Evolutionary conservation across 2,888 invertebrate genomes (phyloP).

Genomic region (Pteria penguin): DNA sequence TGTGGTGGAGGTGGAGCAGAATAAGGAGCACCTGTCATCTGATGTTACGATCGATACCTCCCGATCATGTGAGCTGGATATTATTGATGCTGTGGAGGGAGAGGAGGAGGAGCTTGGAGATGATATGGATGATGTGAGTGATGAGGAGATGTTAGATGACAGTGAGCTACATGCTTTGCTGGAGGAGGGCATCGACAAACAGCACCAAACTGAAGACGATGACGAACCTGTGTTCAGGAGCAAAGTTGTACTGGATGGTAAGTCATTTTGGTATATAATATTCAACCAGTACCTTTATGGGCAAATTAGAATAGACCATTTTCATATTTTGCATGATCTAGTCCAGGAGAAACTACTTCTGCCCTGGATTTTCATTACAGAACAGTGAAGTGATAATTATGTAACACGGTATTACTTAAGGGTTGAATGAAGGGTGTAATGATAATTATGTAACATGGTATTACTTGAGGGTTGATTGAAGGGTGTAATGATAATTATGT

Average conservation of each 20-base stretch:
- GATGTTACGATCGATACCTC: constrained; percentile 1
- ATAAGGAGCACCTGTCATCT: neutral
- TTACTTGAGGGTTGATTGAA: too few relatives aligned
- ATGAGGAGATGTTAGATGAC: constrained; percentile 63
- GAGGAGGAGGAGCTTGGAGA: constrained; percentile 33
- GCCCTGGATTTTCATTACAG: too few relatives aligned
- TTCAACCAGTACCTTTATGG: too few relatives aligned
- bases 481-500: too few relatives aligned
- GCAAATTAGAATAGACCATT: too few relatives aligned
- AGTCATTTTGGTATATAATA: too few relatives aligned
- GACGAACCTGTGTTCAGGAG: constrained; percentile 59
- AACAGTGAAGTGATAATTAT: too few relatives aligned
- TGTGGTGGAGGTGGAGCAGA: neutral
- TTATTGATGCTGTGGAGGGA: constrained; percentile 57
- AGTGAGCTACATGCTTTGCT: constrained; percentile 69
- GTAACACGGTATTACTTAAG: too few relatives aligned
- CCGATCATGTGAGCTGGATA: constrained; percentile 63
- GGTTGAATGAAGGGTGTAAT: too few relatives aligned
- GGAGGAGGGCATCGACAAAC: constrained; percentile 66
- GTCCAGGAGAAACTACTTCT: too few relatives aligned
- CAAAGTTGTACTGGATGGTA: constrained; percentile 71
- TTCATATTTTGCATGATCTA: too few relatives aligned
- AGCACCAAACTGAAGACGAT: constrained; percentile 39
- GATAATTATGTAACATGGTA: too few relatives aligned
- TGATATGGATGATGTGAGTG: constrained; percentile 43